Percentiles rank a stretch among this genome's conserved stretches.
Conservation (phyloP, 2,888 invertebrate species). For the Tetranychus piercei region DNA sequence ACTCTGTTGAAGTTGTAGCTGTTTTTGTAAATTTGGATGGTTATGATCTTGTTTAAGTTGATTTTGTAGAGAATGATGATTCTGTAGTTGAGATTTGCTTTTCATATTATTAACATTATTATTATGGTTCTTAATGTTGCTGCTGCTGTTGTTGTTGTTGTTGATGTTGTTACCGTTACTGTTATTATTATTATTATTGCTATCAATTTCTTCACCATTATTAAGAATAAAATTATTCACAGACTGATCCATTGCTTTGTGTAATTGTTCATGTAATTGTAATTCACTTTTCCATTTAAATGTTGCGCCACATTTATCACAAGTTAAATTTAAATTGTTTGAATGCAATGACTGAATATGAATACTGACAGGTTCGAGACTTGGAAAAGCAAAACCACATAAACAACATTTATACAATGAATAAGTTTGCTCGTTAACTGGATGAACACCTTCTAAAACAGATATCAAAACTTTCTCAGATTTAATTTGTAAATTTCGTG, state of each 20-base stretch:
- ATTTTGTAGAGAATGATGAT: background rate
- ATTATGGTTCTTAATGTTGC: background rate
- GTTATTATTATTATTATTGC: background rate
- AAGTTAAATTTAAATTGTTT: constrained; percentile 21
- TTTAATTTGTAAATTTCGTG: constrained; percentile 23
- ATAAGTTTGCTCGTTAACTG: constrained; percentile 25
- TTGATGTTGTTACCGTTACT: background rate
- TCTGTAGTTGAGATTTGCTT: constrained; percentile 1
- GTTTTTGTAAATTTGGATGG: background rate
- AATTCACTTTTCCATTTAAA: constrained; percentile 26
- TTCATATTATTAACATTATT: background rate
- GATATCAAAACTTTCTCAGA: constrained; percentile 26
- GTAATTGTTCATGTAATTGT: constrained; percentile 25
- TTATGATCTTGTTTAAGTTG: constrained; percentile 9
- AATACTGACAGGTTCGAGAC: constrained; percentile 22
- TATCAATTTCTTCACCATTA: background rate
- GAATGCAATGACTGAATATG: constrained; percentile 25
- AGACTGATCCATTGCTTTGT: constrained; percentile 23
- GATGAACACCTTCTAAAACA: constrained; percentile 26
- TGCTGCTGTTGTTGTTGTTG: background rate
- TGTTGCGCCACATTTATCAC: constrained; percentile 27
- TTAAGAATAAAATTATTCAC: background rate
- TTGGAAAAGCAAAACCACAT: constrained; percentile 27
- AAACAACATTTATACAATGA: constrained; percentile 27
- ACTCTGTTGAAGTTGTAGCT: background rate